Base-by-base conservation (phyloP, 2,888 invertebrate genomes). In the Hydrotaea diabolus region DNA sequence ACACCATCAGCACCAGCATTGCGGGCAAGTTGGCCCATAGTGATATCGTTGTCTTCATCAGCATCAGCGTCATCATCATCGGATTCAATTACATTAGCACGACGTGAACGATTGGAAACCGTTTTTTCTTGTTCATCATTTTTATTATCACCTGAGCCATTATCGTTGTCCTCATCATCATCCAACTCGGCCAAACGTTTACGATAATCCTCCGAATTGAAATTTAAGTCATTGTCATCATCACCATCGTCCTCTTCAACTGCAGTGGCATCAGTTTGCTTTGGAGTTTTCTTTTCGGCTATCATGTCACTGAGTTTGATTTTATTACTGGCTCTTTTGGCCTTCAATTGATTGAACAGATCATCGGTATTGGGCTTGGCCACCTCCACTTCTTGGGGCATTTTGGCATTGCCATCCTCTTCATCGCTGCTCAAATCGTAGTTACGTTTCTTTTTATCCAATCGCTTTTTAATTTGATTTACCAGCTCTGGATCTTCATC, bases 131-230 rank as follows among this genome's bases (percentile, higher is more conserved):
- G 87, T 87, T 88, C 87, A 55, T 81, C 59, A 23, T 85, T 86
- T 86, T 85, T 88, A 86, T 86, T 57, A 23, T 77, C 71, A 53
- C 26, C 72, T 26, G 43, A 71, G 55, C 49, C 80, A 71, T 84
- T 82, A 7, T 83, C 78, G 21, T 87, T 87, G 9, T 88, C 87
- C 66, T 88, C 88, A 19, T 87, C 88, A 78, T 88, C 88, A 80
- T 87, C 91, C 59, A 92, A 87, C 77, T 92, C 92, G 11, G 89
- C 88, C 62, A 93, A 88, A 46, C 92, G 90, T 77, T 90, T 89
- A 13, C 91, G 91, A 87, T 91, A 91, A 87, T 91, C 90, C 85
- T 92, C 91, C 43, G 92, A 91, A 87, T 92, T 92, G 74, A 92
- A 91, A 88, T 92, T 89, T 62, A 89, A 87, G 86, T 90, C 91